Conservation (phyloP, 2,797 vertebrate genomes). For the Poecilia wingei region DNA sequence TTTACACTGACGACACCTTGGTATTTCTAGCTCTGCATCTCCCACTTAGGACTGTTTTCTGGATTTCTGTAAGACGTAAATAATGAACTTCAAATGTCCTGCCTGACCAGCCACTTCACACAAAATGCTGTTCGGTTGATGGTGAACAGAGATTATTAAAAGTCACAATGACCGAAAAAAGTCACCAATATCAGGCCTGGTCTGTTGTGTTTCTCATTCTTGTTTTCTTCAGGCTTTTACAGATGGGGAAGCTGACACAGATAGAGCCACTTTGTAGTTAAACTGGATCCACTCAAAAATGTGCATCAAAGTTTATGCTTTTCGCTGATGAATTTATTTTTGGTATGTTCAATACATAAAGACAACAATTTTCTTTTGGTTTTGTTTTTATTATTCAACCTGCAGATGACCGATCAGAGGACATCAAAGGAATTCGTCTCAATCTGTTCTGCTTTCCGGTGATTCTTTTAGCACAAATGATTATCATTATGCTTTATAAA, state of each 20-base stretch:
- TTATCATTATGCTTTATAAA: slow-evolving; percentile 14
- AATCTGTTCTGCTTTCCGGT: not conserved
- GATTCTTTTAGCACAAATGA: not conserved
- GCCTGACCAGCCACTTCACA: not conserved
- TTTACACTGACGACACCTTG: not conserved
- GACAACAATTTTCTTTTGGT: not conserved
- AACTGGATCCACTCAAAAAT: not conserved
- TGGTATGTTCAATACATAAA: not conserved
- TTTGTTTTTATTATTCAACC: not conserved
- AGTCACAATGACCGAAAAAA: not conserved
- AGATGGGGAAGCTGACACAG: not conserved
- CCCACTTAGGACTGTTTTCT: not conserved
- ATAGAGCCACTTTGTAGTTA: not conserved
- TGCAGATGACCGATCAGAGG: not conserved
- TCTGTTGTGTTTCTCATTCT: not conserved
- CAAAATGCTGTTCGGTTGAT: not conserved
- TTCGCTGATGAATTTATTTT: not conserved
- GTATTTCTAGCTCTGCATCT: not conserved
- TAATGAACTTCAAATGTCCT: not conserved
- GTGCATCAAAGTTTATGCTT: not conserved
- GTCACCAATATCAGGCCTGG: not conserved
- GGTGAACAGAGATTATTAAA: not conserved
- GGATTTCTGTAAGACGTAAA: not conserved
- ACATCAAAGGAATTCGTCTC: not conserved
- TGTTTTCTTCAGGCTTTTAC: not conserved